phyloP scores from a whole-genome alignment of 2,888 invertebrate species.

The Amphipyra berbera region DNA sequence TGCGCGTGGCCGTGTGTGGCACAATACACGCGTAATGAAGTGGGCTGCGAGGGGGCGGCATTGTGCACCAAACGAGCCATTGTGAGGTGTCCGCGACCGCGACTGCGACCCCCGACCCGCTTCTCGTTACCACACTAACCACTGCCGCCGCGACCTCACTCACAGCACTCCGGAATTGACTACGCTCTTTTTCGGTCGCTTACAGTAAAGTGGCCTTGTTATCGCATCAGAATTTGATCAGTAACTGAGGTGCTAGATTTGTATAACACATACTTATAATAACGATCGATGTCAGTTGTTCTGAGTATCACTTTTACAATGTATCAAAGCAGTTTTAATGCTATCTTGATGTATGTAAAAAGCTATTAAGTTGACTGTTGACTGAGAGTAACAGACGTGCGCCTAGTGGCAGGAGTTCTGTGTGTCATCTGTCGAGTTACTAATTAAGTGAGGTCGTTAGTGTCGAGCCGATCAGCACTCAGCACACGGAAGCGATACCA shows the following conservation, averaged over 20 bases:
- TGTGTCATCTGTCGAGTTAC: slow-evolving; percentile 63
- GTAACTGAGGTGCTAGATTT: slow-evolving; percentile 31
- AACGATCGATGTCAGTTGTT: slow-evolving; percentile 7
- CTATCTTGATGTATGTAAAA: slow-evolving; percentile 4
- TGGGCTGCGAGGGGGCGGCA: slow-evolving; percentile 87
- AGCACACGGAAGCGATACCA: slow-evolving; percentile 73
- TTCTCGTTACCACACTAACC: slow-evolving; percentile 73
- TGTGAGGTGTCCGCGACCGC: slow-evolving; percentile 78
- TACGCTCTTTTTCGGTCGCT: slow-evolving; percentile 47
- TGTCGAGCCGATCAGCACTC: slow-evolving; percentile 53
- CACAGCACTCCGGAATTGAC: slow-evolving; percentile 56
- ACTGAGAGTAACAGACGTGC: slow-evolving; percentile 40
- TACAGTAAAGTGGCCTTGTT: slow-evolving; percentile 60
- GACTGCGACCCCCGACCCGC: slow-evolving; percentile 81
- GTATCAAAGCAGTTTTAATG: no score
- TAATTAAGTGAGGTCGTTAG: slow-evolving; percentile 72
- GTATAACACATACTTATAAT: slow-evolving; percentile 11
- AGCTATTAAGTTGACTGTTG: slow-evolving; percentile 29
- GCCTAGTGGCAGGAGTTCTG: slow-evolving; percentile 32
- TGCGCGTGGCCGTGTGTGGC: slow-evolving; percentile 71
- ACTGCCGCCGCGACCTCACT: slow-evolving; percentile 64
- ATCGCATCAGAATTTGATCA: slow-evolving; percentile 51
- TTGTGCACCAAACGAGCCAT: slow-evolving; percentile 87
- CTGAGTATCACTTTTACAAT: slow-evolving; percentile 5
- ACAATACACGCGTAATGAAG: slow-evolving; percentile 90